phyloP scores from a whole-genome alignment of 2,888 invertebrate species.

The Desoria tigrina region DNA sequence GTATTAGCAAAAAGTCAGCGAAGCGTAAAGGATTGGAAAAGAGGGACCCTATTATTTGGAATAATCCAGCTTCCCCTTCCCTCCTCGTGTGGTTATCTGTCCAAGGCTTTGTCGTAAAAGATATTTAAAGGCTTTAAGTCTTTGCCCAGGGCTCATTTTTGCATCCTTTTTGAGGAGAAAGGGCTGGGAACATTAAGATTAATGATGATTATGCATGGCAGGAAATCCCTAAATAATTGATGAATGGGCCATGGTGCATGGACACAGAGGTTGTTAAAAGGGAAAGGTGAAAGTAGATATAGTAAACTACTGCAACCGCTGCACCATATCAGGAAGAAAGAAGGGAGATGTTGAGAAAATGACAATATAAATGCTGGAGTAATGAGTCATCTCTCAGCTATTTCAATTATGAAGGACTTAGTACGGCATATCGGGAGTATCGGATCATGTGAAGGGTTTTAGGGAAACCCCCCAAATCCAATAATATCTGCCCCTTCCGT shows the following conservation, averaged over 20 bases:
- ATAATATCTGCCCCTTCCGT: conserved; percentile 1
- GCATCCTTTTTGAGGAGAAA: too few relatives aligned
- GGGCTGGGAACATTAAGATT: too few relatives aligned
- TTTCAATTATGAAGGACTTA: conserved; percentile 21
- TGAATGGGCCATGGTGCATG: neutral
- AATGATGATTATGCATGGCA: too few relatives aligned
- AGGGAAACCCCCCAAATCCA: conserved; percentile 7
- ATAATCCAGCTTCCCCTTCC: too few relatives aligned
- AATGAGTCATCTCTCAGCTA: conserved; percentile 21
- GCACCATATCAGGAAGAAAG: neutral
- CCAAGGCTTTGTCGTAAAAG: too few relatives aligned
- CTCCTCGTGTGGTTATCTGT: too few relatives aligned
- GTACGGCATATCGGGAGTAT: neutral
- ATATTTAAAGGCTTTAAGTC: too few relatives aligned
- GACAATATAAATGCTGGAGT: neutral
- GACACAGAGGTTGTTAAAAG: neutral
- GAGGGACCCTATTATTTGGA: too few relatives aligned
- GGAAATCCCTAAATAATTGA: conserved; percentile 8
- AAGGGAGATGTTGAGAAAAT: neutral
- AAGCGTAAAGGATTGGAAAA: too few relatives aligned
- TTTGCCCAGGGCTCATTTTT: too few relatives aligned
- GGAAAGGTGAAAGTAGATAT: conserved; percentile 20
- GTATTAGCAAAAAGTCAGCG: too few relatives aligned
- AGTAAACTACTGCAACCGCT: too few relatives aligned
- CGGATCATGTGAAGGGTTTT: conserved; percentile 9